These are phyloP conservation scores for Oostethus manadensis DNA, from an alignment of 2,113 vertebrate genomes.

Conservation along the genomic window DNA sequence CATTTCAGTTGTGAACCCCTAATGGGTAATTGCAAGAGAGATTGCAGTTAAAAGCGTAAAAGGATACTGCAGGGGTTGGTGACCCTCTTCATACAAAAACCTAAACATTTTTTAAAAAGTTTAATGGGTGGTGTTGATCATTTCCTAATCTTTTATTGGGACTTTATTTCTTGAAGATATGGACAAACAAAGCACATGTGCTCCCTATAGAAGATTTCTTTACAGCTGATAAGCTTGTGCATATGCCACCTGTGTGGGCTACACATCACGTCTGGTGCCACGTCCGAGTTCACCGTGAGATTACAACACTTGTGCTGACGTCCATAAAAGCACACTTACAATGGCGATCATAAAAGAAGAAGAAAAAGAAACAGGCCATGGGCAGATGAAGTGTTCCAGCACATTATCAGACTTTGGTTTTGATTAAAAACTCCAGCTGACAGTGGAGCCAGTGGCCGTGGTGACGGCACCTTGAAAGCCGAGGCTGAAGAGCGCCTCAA, in stretches of 20 bases:
- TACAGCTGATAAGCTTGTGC: slow-evolving; percentile 19
- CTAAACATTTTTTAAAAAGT: neutral
- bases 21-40: too few relatives aligned
- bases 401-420: slow-evolving; percentile 46
- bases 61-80: too few relatives aligned
- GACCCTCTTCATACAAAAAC: too few relatives aligned
- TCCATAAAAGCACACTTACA: slow-evolving; percentile 41
- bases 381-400: slow-evolving; percentile 7
- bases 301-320: slow-evolving; percentile 35
- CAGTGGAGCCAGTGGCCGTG: slow-evolving; percentile 62
- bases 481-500: slow-evolving; percentile 46
- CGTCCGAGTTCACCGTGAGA: slow-evolving; percentile 32
- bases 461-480: slow-evolving; percentile 68
- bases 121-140: slow-evolving; percentile 3
- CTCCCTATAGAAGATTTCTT: slow-evolving; percentile 32
- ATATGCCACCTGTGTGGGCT: slow-evolving; percentile 53
- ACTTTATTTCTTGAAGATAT: slow-evolving; percentile 24
- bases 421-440: slow-evolving; percentile 78
- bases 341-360: slow-evolving; percentile 11
- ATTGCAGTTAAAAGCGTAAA: too few relatives aligned
- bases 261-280: slow-evolving; percentile 28
- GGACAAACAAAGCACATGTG: slow-evolving; percentile 62
- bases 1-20: too few relatives aligned
- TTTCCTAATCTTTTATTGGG: slow-evolving; percentile 44
- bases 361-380: neutral